Percentiles rank a stretch among this genome's conserved stretches.
These are phyloP conservation scores for Alviniconcha marisindica DNA, from an alignment of 1,140 invertebrate species.

Conservation along the genomic window DNA sequence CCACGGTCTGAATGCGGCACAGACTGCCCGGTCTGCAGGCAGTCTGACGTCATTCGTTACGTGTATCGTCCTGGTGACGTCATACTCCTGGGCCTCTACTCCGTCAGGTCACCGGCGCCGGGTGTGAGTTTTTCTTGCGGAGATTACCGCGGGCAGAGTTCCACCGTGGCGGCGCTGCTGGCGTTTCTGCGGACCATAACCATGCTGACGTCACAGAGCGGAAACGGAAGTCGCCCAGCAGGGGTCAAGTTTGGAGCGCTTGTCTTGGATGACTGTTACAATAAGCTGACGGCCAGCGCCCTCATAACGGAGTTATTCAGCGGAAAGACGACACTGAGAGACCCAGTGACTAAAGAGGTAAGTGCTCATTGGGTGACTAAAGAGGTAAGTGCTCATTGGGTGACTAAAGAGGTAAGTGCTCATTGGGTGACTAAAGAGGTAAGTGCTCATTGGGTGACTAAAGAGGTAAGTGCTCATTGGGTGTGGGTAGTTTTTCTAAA, in stretches of 20 bases:
- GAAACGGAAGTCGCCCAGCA: background rate
- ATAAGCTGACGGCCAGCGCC: slow-evolving; percentile 51
- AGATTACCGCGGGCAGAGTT: slow-evolving; percentile 37
- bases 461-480: too few relatives aligned
- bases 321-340: slow-evolving; percentile 39
- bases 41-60: slow-evolving; percentile 42
- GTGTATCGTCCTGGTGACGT: slow-evolving; percentile 58
- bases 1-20: slow-evolving; percentile 39
- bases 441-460: too few relatives aligned
- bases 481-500: too few relatives aligned
- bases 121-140: slow-evolving; percentile 52
- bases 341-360: slow-evolving; percentile 38
- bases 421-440: too few relatives aligned
- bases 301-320: slow-evolving; percentile 54
- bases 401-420: too few relatives aligned
- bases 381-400: too few relatives aligned
- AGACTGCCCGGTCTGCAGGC: slow-evolving; percentile 41
- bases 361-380: background rate
- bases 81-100: slow-evolving; percentile 61
- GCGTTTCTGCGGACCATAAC: slow-evolving; percentile 52
- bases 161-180: slow-evolving; percentile 50
- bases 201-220: slow-evolving; percentile 30
- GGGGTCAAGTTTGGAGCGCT: slow-evolving; percentile 63
- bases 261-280: slow-evolving; percentile 66
- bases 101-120: slow-evolving; percentile 44